A percentile compares a stretch with the other conserved stretches of the same genome.
Conservation (phyloP, 2,888 invertebrate genomes). For the Philopedon plagiatum region DNA sequence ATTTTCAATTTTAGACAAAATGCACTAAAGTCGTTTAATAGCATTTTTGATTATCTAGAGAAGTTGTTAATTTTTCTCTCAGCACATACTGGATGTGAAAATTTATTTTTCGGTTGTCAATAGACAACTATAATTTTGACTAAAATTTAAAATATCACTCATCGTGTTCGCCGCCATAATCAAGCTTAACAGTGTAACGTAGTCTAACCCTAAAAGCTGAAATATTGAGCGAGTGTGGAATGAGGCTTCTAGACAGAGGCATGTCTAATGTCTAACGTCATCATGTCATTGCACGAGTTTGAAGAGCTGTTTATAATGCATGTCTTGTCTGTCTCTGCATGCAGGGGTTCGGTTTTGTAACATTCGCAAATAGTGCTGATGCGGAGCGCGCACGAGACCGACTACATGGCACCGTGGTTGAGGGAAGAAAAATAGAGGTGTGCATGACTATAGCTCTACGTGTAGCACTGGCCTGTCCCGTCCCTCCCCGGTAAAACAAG, state of each 20-base stretch:
- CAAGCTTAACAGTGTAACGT: slow-evolving; percentile 62
- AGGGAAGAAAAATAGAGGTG: slow-evolving; percentile 99
- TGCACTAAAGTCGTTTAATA: not conserved
- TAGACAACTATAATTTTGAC: not conserved
- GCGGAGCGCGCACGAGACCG: slow-evolving; percentile 99
- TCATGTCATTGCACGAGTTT: slow-evolving; percentile 81
- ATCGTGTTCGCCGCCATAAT: slow-evolving; percentile 56
- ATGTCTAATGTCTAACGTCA: slow-evolving; percentile 70
- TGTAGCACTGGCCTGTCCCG: slow-evolving; percentile 74
- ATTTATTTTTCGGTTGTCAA: not conserved
- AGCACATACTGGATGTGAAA: not conserved
- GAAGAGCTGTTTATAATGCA: slow-evolving; percentile 89
- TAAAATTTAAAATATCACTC: slow-evolving; percentile 32
- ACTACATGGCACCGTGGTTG: slow-evolving; percentile 99
- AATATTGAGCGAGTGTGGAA: slow-evolving; percentile 65
- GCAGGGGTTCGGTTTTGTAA: slow-evolving; percentile 99
- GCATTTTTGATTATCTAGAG: not conserved
- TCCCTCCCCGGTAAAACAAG: slow-evolving; percentile 70
- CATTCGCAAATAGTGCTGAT: slow-evolving; percentile 99
- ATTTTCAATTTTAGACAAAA: not conserved
- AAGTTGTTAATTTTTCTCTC: not conserved
- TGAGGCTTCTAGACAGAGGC: slow-evolving; percentile 64
- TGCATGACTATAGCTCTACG: slow-evolving; percentile 83
- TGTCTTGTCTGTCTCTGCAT: slow-evolving; percentile 96
- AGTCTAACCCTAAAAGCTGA: slow-evolving; percentile 59